phyloP scores from a whole-genome alignment of 2,797 vertebrate species.

The Coluber constrictor region DNA sequence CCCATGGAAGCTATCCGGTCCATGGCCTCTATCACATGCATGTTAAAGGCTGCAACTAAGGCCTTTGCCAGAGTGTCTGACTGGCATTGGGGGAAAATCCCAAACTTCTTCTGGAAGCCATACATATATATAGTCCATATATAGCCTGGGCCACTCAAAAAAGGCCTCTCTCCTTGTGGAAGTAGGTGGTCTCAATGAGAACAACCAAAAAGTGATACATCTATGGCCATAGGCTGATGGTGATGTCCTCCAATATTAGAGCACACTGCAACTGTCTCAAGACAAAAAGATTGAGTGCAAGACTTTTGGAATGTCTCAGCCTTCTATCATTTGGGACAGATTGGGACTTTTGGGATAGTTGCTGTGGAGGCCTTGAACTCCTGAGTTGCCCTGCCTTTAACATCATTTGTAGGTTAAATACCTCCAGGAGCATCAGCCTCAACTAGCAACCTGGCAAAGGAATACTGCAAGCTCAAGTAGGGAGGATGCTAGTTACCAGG shows the following conservation, averaged over 20 bases:
- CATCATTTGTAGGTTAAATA: neutral
- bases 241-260: neutral
- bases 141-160: neutral
- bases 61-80: neutral
- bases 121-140: neutral
- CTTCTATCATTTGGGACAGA: neutral
- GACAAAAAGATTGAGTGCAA: neutral
- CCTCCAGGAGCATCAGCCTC: neutral
- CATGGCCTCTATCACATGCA: neutral
- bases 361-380: neutral
- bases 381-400: neutral
- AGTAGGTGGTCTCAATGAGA: neutral
- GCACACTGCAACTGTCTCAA: neutral
- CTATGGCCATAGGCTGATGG: neutral
- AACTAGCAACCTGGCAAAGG: neutral
- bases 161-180: neutral
- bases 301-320: neutral
- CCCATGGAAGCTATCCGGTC: neutral
- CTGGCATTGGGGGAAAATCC: neutral
- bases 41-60: neutral
- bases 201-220: neutral
- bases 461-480: neutral
- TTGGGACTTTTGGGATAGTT: neutral
- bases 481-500: neutral
- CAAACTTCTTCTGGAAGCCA: neutral